These are phyloP conservation scores for Pholis gunnellus DNA, from an alignment of 2,113 vertebrate species.

Conservation along the genomic window DNA sequence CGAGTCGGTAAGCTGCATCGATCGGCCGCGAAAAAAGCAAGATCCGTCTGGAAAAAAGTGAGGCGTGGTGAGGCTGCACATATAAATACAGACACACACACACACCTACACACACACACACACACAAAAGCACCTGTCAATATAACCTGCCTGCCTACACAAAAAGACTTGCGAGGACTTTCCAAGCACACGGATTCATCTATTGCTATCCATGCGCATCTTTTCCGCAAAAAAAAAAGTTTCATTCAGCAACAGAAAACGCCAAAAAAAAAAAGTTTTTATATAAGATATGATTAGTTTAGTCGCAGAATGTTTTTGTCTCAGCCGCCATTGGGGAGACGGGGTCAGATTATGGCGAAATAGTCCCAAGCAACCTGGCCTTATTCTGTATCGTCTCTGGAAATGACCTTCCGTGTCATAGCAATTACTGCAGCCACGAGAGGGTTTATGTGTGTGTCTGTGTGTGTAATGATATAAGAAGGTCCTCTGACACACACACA, in stretches of 20 bases:
- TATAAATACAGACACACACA: constrained; percentile 41
- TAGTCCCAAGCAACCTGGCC: constrained; percentile 68
- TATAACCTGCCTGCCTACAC: constrained; percentile 53
- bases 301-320: constrained; percentile 4
- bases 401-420: constrained; percentile 78
- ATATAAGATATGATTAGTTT: constrained; percentile 5
- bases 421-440: constrained; percentile 77
- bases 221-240: background rate
- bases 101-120: constrained; percentile 29
- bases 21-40: constrained; percentile 69
- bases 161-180: constrained; percentile 3
- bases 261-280: constrained; percentile 1
- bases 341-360: constrained; percentile 70
- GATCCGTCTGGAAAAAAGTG: constrained; percentile 52
- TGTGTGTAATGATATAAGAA: constrained; percentile 74
- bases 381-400: constrained; percentile 73
- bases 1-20: constrained; percentile 67
- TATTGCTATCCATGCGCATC: background rate
- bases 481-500: constrained; percentile 66
- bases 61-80: constrained; percentile 23
- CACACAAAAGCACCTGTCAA: constrained; percentile 50
- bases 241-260: background rate
- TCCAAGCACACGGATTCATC: background rate
- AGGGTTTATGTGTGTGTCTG: constrained; percentile 54
- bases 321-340: background rate